Percentiles rank a stretch among this genome's conserved stretches.
phyloP scores from a whole-genome alignment of 2,113 vertebrate genomes.

The Brachionichthys hirsutus region DNA sequence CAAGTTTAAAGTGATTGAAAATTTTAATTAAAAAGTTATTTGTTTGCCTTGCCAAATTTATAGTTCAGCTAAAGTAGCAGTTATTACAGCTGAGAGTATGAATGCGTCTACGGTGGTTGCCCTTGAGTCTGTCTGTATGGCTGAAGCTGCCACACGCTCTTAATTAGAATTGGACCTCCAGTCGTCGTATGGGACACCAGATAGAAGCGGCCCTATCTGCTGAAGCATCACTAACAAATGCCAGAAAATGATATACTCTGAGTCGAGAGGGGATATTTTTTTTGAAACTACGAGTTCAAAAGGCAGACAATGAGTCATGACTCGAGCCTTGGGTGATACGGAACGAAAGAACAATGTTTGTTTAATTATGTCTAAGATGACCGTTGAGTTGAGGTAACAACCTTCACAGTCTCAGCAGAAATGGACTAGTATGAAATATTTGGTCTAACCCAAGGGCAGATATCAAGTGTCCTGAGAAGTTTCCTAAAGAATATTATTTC shows the following conservation, averaged over 20 bases:
- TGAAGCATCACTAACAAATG: not conserved
- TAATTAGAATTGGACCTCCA: constrained; percentile 19
- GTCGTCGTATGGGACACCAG: not conserved
- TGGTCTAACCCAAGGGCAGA: not conserved
- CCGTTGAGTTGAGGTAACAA: not conserved
- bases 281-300: not conserved
- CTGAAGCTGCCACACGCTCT: constrained; percentile 6
- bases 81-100: not conserved
- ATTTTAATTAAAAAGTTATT: not conserved
- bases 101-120: not conserved
- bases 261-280: not conserved
- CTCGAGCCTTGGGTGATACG: too few relatives aligned
- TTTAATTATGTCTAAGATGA: not conserved
- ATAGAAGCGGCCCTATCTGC: not conserved
- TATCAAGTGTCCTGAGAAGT: not conserved
- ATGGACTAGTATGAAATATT: not conserved
- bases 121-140: not conserved
- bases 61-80: not conserved
- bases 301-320: not conserved
- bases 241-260: not conserved
- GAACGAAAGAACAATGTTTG: too few relatives aligned
- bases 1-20: not conserved
- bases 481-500: not conserved
- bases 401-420: not conserved
- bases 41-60: not conserved